Conservation (phyloP, 2,888 invertebrate species). For the Himalopsyche tibetana region DNA sequence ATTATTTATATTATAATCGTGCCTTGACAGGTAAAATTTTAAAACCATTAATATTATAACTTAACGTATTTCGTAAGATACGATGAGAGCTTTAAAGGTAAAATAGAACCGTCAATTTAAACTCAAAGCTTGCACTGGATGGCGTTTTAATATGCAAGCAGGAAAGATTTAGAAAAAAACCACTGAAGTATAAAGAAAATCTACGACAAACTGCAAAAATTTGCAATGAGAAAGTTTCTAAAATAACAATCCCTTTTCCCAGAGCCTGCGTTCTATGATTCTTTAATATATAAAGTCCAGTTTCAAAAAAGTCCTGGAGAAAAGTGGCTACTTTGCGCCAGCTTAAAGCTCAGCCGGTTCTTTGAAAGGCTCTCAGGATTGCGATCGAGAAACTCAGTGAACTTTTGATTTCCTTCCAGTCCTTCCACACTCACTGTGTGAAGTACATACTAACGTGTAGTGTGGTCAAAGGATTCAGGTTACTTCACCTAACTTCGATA, state of each 20-base stretch:
- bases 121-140: neutral
- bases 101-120: too few species aligned
- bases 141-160: neutral
- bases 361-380: neutral
- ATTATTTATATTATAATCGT: too few species aligned
- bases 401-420: slow-evolving; percentile 17
- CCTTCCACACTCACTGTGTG: neutral
- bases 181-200: neutral
- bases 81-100: too few species aligned
- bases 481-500: neutral
- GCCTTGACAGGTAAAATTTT: too few species aligned
- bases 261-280: neutral
- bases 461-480: neutral
- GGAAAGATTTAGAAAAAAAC: neutral
- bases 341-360: slow-evolving; percentile 19
- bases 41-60: too few species aligned
- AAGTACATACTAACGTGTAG: neutral
- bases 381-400: neutral
- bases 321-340: slow-evolving; percentile 20
- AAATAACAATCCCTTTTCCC: neutral
- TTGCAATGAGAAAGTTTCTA: neutral
- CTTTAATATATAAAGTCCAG: slow-evolving; percentile 1
- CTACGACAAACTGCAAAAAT: neutral
- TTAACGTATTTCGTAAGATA: too few species aligned
- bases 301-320: slow-evolving; percentile 23